Evolutionary conservation across 2,888 invertebrate genomes (phyloP).

Genomic region (Galeopsomyia nigrocyanea): DNA sequence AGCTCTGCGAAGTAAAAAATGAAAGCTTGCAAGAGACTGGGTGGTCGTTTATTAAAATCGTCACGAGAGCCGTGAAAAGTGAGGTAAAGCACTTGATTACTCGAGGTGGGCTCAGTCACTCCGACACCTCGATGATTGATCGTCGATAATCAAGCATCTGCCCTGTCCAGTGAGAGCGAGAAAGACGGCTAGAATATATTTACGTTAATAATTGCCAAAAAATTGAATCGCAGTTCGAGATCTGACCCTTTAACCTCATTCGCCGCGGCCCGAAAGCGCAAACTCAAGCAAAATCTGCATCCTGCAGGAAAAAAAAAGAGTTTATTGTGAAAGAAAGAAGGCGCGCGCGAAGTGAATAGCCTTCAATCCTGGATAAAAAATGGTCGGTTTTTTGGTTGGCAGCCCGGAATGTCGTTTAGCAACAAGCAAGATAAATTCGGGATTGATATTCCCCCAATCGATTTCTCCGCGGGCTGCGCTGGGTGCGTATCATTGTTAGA

Average conservation of each 20-base stretch:
- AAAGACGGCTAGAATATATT: constrained; percentile 28
- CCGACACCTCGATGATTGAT: constrained; percentile 23
- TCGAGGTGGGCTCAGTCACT: constrained; percentile 19
- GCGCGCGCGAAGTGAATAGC: constrained; percentile 24
- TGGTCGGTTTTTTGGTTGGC: constrained; percentile 21
- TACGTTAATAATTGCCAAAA: constrained; percentile 30
- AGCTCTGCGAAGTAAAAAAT: too few species aligned
- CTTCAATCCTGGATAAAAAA: constrained; percentile 40
- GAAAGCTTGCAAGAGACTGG: background rate
- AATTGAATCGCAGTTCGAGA: background rate
- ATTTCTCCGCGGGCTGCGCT: constrained; percentile 22
- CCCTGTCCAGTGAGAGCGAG: too few species aligned
- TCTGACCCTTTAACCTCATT: constrained; percentile 16
- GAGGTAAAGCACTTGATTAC: constrained; percentile 37
- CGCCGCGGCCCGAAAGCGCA: background rate
- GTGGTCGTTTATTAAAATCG: constrained; percentile 34
- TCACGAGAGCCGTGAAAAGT: constrained; percentile 21
- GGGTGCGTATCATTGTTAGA: constrained; percentile 36
- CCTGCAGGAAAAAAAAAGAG: background rate
- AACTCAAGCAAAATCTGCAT: background rate
- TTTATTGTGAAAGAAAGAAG: constrained; percentile 5
- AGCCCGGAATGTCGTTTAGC: background rate
- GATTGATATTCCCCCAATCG: constrained; percentile 32
- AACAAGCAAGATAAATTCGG: constrained; percentile 39
- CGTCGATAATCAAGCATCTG: constrained; percentile 5